Percentiles rank a stretch among this genome's conserved stretches.
phyloP scores from a whole-genome alignment of 2,888 invertebrate species.

The Lasioglossum leucozonium region DNA sequence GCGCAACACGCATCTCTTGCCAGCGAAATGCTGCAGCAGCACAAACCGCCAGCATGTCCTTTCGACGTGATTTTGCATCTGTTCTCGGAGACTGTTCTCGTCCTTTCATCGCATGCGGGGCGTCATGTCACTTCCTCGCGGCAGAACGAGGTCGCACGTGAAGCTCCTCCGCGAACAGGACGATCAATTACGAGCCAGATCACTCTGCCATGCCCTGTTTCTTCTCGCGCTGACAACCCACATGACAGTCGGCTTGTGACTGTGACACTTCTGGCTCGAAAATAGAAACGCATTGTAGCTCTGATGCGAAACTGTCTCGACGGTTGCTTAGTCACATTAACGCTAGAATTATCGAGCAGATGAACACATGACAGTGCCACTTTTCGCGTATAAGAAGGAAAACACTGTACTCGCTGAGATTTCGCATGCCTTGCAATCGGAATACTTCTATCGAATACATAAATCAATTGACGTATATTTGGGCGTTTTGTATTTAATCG shows the following conservation, averaged over 20 bases:
- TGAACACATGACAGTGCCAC: not conserved
- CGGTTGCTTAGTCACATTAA: not conserved
- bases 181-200: conserved; percentile 61
- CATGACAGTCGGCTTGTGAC: conserved; percentile 70
- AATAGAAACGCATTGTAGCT: not conserved
- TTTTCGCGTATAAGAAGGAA: not conserved
- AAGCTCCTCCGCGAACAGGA: conserved; percentile 65
- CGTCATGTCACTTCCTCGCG: conserved; percentile 46
- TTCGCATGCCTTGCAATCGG: too few relatives aligned
- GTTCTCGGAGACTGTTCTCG: conserved; percentile 12
- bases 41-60: not conserved
- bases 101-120: conserved; percentile 58
- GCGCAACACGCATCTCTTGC: not conserved
- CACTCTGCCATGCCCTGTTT: conserved; percentile 75
- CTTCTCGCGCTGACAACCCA: conserved; percentile 63
- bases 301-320: not conserved
- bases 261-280: conserved; percentile 28
- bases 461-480: too few relatives aligned
- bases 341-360: not conserved
- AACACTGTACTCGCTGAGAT: not conserved
- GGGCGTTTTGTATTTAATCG: too few relatives aligned
- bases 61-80: conserved; percentile 21
- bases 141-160: conserved; percentile 74
- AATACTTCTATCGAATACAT: too few relatives aligned
- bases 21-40: not conserved